Base-by-base conservation (phyloP, 2,113 vertebrate genomes). In the Bucco capensis region DNA sequence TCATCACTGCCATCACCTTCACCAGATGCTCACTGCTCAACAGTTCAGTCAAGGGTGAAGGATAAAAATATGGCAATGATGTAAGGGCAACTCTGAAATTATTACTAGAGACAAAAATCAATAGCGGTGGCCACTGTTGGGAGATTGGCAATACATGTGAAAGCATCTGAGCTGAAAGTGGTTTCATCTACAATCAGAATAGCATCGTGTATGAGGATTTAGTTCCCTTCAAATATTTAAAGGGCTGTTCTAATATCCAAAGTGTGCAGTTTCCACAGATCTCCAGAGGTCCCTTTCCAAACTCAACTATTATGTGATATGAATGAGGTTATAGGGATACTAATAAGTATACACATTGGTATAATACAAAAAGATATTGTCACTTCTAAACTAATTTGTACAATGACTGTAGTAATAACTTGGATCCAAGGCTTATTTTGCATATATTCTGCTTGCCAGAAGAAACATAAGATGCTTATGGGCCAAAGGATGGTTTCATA, bases 31-130 rank as follows among this genome's bases (percentile, higher is more conserved):
- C 53, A 44, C 14, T 51, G 66, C 58, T 79, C 66, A 70, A 82
- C 75, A 73, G 71, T n/a, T 69, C 78, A 76, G 38, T 44, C 79
- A 88, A 73, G 50, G 67, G 40, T 69, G 40, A 96, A 92, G 58
- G 58, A 65, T 75, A 88, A 79, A 94, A 87, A 35, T 60, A 76
- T 1, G 6, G 60, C 37, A 75, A 61, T 42, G 75, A 83, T 13
- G 1, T 54, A 83, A 95, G 25, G 67, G 25, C 38, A 89, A 69
- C 82, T 67, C n/a, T 76, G 53, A 73, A 79, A 79, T 25, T 15
- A 87, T 37, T 65, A 67, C 78, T 75, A 23, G 22, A 67, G n/a
- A 69, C 2, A 0, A 74, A 84, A 87, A n/a, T 86, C 33, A 2
- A 49, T 4, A 89, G 71, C 3, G 1, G 22, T 21, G 28, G 42